These are phyloP conservation scores for Allobates femoralis DNA, from an alignment of 2,797 vertebrate genomes.

Conservation along the genomic window DNA sequence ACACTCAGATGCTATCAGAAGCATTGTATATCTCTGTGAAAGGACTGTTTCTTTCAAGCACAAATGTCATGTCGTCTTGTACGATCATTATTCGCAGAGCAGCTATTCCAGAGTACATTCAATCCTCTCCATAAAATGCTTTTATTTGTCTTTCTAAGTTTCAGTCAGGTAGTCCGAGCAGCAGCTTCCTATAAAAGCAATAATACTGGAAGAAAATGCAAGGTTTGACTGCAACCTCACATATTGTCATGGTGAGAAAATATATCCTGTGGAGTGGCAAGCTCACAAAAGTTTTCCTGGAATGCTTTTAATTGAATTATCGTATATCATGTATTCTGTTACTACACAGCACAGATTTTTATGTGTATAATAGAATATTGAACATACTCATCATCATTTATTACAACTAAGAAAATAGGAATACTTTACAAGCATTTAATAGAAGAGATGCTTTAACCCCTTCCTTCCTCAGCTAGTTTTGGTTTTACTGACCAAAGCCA, in stretches of 20 bases:
- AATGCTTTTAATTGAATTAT: constrained; percentile 4
- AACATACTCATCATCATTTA: background rate
- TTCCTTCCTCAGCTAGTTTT: background rate
- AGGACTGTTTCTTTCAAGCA: constrained; percentile 56
- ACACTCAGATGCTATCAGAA: constrained; percentile 14
- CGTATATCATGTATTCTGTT: background rate
- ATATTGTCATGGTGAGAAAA: background rate
- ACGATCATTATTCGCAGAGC: constrained; percentile 41
- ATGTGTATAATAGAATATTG: background rate
- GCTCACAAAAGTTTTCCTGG: background rate
- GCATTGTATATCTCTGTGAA: constrained; percentile 52
- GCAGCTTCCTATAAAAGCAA: constrained; percentile 12
- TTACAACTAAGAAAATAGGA: background rate
- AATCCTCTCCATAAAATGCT: constrained; percentile 34
- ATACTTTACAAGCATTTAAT: background rate
- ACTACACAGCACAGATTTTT: background rate
- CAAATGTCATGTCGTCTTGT: constrained; percentile 58
- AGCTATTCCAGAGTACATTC: constrained; percentile 42
- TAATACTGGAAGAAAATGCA: background rate
- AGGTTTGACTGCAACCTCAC: constrained; percentile 4
- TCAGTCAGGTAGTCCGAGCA: constrained; percentile 6
- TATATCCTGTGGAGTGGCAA: background rate
- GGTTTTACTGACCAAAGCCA: no score
- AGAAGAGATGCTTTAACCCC: background rate
- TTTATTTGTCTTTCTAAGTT: constrained; percentile 33